Conservation (phyloP, 2,797 vertebrate species). For the Menidia menidia region DNA sequence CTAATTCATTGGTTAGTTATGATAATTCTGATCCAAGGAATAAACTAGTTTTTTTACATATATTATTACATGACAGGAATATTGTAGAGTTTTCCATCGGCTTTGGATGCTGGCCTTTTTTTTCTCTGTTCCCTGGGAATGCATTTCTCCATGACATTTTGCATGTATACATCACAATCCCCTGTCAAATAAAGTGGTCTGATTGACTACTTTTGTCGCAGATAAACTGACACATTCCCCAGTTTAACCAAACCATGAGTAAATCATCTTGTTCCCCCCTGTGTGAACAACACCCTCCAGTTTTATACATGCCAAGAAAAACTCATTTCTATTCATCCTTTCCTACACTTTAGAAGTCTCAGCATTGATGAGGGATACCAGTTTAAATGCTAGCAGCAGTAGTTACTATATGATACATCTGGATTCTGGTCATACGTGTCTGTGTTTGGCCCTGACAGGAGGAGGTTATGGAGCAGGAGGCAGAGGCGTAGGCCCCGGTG, state of each 20-base stretch:
- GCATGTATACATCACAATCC: neutral
- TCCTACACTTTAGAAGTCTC: neutral
- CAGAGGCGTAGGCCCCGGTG: constrained; percentile 57
- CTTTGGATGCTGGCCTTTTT: neutral
- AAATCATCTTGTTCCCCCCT: neutral
- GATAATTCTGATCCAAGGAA: neutral
- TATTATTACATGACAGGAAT: neutral
- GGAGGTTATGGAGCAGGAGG: constrained; percentile 72
- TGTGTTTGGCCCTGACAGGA: constrained; percentile 28
- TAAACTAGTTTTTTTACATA: neutral
- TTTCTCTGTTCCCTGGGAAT: neutral
- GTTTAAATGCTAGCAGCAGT: neutral
- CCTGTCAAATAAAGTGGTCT: neutral
- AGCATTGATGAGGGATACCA: neutral
- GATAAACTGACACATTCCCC: neutral
- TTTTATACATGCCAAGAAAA: neutral
- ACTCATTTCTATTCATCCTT: neutral
- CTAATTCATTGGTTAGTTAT: neutral
- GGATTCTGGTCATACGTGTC: constrained; percentile 11
- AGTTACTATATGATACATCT: neutral
- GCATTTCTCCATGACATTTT: neutral
- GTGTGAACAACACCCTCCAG: neutral
- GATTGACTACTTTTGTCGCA: neutral
- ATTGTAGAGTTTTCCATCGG: neutral
- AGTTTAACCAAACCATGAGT: neutral